Conservation (phyloP, 2,888 invertebrate species). For the Drosophila atripex region DNA sequence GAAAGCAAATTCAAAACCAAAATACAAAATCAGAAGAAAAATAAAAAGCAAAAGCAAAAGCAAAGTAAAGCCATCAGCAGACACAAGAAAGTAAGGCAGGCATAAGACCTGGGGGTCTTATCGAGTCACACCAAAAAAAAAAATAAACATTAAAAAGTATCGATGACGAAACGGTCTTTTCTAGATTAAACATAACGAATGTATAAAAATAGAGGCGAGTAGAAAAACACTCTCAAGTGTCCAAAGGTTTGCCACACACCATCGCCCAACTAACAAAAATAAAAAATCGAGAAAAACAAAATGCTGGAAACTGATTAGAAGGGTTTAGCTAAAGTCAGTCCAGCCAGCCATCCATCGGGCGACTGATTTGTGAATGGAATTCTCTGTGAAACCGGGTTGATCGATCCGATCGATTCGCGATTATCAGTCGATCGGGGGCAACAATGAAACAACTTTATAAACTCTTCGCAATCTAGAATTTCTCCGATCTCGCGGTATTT, state of each 20-base stretch:
- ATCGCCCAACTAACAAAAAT: conserved; percentile 2
- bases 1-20: conserved; percentile 51
- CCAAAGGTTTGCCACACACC: conserved; percentile 41
- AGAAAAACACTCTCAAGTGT: conserved; percentile 28
- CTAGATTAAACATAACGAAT: conserved; percentile 35
- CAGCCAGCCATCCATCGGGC: conserved; percentile 17
- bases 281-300: conserved; percentile 9
- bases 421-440: conserved; percentile 63
- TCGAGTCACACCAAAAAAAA: conserved; percentile 13
- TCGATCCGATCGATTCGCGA: conserved; percentile 28
- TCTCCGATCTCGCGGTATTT: conserved; percentile 10
- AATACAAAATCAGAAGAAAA: neutral
- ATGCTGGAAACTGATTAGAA: conserved; percentile 29
- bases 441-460: conserved; percentile 60
- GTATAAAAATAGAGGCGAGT: conserved; percentile 40
- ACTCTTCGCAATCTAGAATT: conserved; percentile 35
- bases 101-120: conserved; percentile 33
- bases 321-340: conserved; percentile 37
- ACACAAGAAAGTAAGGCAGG: conserved; percentile 1
- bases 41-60: neutral
- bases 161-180: conserved; percentile 61
- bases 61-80: neutral
- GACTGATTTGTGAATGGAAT: conserved; percentile 48
- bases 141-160: conserved; percentile 33
- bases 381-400: conserved; percentile 27